Base-by-base conservation (phyloP, 1,140 invertebrate species). In the Drosophila pseudoananassae region DNA sequence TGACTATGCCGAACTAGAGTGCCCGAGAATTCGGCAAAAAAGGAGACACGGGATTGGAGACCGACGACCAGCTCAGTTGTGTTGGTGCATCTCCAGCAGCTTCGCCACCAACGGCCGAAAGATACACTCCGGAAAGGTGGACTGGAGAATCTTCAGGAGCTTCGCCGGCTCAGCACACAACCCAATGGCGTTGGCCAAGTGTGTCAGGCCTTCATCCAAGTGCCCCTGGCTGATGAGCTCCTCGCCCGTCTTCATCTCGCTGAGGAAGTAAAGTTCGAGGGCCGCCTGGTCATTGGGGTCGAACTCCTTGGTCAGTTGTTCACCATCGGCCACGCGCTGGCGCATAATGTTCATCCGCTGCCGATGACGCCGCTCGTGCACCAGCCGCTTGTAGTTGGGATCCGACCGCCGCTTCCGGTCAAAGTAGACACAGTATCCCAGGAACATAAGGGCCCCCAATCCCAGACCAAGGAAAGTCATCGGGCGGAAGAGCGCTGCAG, bases 401-500 rank as follows among this genome's bases (percentile, higher is more conserved):
- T 27, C 50, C n/a, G 55, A 51, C 15, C 55, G 55, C 8, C 55
- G 55, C 55, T 58, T 58, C n/a, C 55, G 27, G 27, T 58, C 55
- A 10, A 58, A 51, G 27, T 58, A 58, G 8, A 51, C 45, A 12
- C 55, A 58, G 14, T 58, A 58, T 12, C 55, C 45, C n/a, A 50
- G 15, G 45, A 58, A 15, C 27, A 43, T 43, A 4, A 58, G 15
- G 0, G 27, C 55, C 5, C 5, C 45, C 5, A 58, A 9, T 5
- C 55, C 55, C 12, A 58, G 55, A 9, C 9, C 9, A 57, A 0
- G 12, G 25, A 29, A 29, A 43, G 40, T 43, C 40, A 17, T n/a
- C 40, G 40, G 14, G 5, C 40, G 40, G 14, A 6, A 43, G 14
- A 43, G 2, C 2, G 4, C 15, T 8, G 7, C 40, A 17, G 40